Conservation (phyloP, 2,888 invertebrate species). For the Thecocarcelia acutangulata region DNA sequence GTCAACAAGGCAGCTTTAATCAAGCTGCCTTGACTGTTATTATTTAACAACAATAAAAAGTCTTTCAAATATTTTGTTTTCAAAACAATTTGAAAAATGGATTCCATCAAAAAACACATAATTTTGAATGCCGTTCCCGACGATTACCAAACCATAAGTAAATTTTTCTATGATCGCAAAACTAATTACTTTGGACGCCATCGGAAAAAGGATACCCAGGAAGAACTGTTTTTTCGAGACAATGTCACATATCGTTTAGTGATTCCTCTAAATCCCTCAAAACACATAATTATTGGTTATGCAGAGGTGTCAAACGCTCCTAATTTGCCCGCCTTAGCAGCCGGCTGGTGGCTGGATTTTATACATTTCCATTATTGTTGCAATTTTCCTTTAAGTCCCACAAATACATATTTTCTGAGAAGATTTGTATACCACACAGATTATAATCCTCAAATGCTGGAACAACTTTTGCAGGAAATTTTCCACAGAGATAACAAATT, state of each 20-base stretch:
- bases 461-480: conserved; percentile 70
- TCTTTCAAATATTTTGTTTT: not conserved
- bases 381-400: conserved; percentile 62
- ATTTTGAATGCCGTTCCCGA: conserved; percentile 49
- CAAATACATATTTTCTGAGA: conserved; percentile 75
- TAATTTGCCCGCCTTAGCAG: conserved; percentile 71
- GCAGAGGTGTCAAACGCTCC: conserved; percentile 76
- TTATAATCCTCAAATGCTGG: conserved; percentile 62
- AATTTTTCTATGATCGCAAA: conserved; percentile 3
- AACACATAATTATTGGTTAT: conserved; percentile 71
- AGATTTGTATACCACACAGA: conserved; percentile 67
- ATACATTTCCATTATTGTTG: conserved; percentile 73
- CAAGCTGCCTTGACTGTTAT: not conserved
- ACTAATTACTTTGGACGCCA: conserved; percentile 58
- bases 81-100: conserved; percentile 17
- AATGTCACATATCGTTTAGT: conserved; percentile 74
- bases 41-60: not conserved
- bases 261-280: conserved; percentile 52
- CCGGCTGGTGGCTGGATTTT: conserved; percentile 75
- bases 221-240: conserved; percentile 67
- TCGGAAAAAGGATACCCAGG: conserved; percentile 21
- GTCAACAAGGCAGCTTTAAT: too few relatives aligned
- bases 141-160: conserved; percentile 34
- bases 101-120: not conserved
- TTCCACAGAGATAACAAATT: conserved; percentile 74